phyloP scores from a whole-genome alignment of 2,888 invertebrate genomes.

The Odontothrips loti region DNA sequence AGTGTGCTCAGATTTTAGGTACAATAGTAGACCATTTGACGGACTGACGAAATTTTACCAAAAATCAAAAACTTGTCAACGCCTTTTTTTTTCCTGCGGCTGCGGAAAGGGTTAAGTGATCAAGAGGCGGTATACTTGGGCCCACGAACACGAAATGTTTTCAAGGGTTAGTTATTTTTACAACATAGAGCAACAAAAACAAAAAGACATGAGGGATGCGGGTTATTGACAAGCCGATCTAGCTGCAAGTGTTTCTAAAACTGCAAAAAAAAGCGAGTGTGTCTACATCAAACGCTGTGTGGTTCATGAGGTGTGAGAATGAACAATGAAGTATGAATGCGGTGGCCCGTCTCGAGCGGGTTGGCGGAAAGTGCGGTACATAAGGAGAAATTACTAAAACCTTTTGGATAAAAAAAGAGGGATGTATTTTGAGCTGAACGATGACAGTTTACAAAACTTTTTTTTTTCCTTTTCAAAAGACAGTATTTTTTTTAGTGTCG shows the following conservation, averaged over 20 bases:
- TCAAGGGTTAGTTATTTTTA: background rate
- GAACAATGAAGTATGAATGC: no score
- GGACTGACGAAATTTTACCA: no score
- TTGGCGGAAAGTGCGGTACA: no score
- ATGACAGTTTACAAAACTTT: background rate
- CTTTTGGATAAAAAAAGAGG: background rate
- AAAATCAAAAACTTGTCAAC: background rate
- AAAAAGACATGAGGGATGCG: background rate
- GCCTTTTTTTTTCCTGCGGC: background rate
- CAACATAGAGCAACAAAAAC: background rate
- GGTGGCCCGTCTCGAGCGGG: no score
- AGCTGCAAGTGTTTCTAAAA: no score
- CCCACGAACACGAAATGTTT: background rate
- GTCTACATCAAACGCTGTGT: no score
- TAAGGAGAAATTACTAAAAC: background rate
- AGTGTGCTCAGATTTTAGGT: background rate
- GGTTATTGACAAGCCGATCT: background rate
- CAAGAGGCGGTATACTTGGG: background rate
- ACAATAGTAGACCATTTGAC: background rate
- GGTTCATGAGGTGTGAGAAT: no score
- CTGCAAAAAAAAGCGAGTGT: no score
- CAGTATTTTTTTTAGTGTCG: background rate
- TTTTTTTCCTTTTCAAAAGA: background rate
- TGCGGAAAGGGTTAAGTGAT: slow-evolving; percentile 13
- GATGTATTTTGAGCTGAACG: slow-evolving; percentile 7